These are phyloP conservation scores for Athene cunicularia DNA, from an alignment of 2,113 vertebrate genomes.

Conservation along the genomic window DNA sequence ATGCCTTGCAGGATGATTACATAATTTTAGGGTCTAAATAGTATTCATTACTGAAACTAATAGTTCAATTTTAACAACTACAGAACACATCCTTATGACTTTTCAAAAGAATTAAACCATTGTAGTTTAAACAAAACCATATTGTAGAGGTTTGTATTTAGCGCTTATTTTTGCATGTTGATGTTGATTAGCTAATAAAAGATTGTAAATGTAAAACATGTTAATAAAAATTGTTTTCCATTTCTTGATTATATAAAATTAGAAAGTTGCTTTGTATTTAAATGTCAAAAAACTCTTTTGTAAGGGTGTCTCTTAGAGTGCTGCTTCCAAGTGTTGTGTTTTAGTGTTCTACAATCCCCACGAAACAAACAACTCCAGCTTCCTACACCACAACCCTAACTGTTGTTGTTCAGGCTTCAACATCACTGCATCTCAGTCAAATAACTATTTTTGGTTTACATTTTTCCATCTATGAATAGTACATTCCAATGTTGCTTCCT, in stretches of 20 bases:
- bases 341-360: not conserved
- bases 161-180: constrained; percentile 91
- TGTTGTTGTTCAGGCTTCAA: not conserved
- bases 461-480: not conserved
- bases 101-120: constrained; percentile 60
- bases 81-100: constrained; percentile 65
- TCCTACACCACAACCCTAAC: no score
- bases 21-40: constrained; percentile 66
- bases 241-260: constrained; percentile 67
- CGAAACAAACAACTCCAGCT: no score
- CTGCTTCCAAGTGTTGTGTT: not conserved
- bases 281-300: not conserved
- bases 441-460: not conserved
- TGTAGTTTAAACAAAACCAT: constrained; percentile 73
- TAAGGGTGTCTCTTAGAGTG: not conserved
- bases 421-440: not conserved
- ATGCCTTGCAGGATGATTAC: constrained; percentile 74
- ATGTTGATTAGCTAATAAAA: constrained; percentile 90
- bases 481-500: not conserved
- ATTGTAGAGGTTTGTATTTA: constrained; percentile 85
- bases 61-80: constrained; percentile 69
- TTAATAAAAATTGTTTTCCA: constrained; percentile 78
- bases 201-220: constrained; percentile 86
- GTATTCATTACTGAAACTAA: constrained; percentile 70
- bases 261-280: constrained; percentile 21